Conservation (phyloP, 2,888 invertebrate species). For the Odontomyia ornata region DNA sequence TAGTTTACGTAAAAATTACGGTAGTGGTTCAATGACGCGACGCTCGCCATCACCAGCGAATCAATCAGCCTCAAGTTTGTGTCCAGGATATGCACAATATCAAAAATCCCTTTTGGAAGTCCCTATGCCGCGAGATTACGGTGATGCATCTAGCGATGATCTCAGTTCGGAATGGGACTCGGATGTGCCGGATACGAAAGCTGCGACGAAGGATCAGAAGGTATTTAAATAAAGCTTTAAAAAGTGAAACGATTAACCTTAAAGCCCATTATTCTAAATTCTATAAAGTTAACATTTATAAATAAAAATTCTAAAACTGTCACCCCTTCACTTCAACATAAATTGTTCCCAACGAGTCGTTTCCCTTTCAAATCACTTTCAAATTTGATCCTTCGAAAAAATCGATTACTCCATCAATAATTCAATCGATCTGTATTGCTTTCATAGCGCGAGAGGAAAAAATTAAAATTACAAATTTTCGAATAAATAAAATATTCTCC, state of each 20-base stretch:
- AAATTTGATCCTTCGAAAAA: too few relatives aligned
- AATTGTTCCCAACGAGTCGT: too few relatives aligned
- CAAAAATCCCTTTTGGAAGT: slow-evolving; percentile 79
- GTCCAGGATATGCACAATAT: slow-evolving; percentile 81
- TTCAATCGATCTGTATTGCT: background rate
- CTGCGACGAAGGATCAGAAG: slow-evolving; percentile 46
- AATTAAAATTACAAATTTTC: background rate
- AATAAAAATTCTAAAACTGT: too few relatives aligned
- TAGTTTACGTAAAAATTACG: slow-evolving; percentile 7
- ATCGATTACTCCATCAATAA: too few relatives aligned
- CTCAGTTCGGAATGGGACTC: slow-evolving; percentile 93
- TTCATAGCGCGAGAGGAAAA: background rate
- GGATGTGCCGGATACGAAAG: slow-evolving; percentile 70
- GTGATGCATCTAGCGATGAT: slow-evolving; percentile 90
- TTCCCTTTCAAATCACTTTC: too few relatives aligned
- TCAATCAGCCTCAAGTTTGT: slow-evolving; percentile 65
- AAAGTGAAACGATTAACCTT: too few relatives aligned
- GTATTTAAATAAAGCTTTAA: slow-evolving; percentile 15
- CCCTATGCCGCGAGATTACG: slow-evolving; percentile 80
- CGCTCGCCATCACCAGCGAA: slow-evolving; percentile 66
- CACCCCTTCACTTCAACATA: too few relatives aligned
- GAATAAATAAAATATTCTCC: background rate
- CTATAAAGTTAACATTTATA: too few relatives aligned
- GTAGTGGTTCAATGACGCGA: slow-evolving; percentile 55
- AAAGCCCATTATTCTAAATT: too few relatives aligned